Evolutionary conservation across 2,888 invertebrate species (phyloP), one percentile per base, ranked within the genome.

Genomic region (Rosalia funebris): DNA sequence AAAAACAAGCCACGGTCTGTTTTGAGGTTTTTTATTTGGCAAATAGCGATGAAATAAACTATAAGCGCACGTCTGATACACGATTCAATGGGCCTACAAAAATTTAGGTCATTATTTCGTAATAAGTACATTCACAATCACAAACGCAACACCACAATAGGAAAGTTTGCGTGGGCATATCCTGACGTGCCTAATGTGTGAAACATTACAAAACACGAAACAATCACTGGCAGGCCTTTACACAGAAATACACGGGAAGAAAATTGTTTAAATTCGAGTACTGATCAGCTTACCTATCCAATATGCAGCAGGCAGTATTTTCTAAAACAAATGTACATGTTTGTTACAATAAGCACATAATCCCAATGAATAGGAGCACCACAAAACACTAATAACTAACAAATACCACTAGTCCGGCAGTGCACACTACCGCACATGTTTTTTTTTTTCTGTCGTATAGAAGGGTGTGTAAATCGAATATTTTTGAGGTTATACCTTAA

Each of bases 401-500:
- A 53, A 37, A 47, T 14, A 55, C 31, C 65, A 65, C 65, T 65
- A 63, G 65, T 69, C 67, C 71, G 66, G 60, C 58, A 62, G 47
- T 58, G 60, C 46, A 46, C 56, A 46, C 63, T 57, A 52, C 25
- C 46, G 50, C 61, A 59, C 66, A 63, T 63, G 54, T 50, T 50
- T 61, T 57, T 45, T 41, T 20, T 32, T n/a, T n/a, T n/a, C n/a
- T n/a, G n/a, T 14, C 42, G 7, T 17, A 36, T 11, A 42, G 55
- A 25, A 39, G 55, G 61, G 54, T 60, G 57, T 59, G 57, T 47
- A 60, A 52, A 32, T 39, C 20, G 37, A n/a, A 12, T 16, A 53
- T 62, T 57, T 65, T 64, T 65, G 57, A 66, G 68, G 68, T 73
- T 71, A 70, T 62, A 69, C 64, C 44, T 31, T 55, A n/a, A 46